Evolutionary conservation across 2,113 vertebrate species (phyloP).

Genomic region (Seriola aureovittata): DNA sequence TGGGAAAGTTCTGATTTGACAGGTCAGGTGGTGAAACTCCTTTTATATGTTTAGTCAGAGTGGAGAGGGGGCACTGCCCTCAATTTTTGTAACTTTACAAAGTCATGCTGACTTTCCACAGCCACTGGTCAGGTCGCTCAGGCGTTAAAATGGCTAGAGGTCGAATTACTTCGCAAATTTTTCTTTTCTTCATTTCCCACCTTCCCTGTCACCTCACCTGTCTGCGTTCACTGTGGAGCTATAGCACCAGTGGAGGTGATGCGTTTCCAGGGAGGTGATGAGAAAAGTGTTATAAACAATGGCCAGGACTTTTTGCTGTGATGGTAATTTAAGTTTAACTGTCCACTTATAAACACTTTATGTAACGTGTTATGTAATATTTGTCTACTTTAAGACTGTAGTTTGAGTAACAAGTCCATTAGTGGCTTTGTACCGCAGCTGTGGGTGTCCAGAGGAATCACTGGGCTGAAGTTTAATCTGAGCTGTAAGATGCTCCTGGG

Average conservation of each 20-base stretch:
- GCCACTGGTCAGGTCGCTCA: background rate
- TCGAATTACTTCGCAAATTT: background rate
- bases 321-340: conserved; percentile 7
- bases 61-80: background rate
- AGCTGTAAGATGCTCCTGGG: conserved; percentile 33
- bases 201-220: background rate
- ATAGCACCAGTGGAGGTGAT: background rate
- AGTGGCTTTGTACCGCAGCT: conserved; percentile 37
- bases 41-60: background rate
- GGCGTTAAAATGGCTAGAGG: background rate
- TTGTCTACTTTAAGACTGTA: background rate
- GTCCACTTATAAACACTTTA: conserved; percentile 25
- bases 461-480: conserved; percentile 22
- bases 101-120: conserved; percentile 29
- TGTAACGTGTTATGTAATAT: conserved; percentile 25
- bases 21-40: background rate
- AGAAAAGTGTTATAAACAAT: background rate
- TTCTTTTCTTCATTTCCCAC: background rate
- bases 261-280: background rate
- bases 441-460: conserved; percentile 29
- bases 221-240: background rate
- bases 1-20: background rate
- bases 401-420: conserved; percentile 42
- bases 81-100: background rate
- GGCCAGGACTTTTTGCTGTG: background rate